Evolutionary conservation across 1,140 invertebrate genomes (phyloP), one percentile per base, ranked within the genome.

Genomic region (Leptinotarsa lineolata): DNA sequence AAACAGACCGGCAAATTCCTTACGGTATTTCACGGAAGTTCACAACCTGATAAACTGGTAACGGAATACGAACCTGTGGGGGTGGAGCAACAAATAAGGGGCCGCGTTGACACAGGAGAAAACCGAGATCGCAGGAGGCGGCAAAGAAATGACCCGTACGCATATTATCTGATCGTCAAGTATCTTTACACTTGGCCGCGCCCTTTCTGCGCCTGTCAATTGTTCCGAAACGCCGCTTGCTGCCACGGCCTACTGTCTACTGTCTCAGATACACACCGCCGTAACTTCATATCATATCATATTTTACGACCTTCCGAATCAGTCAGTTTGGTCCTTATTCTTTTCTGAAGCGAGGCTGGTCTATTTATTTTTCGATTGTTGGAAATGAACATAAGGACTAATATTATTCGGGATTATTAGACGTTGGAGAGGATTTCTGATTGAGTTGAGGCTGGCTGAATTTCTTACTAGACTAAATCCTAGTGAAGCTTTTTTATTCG

Each of bases 141-240:
- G 73, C 74, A 78, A 81, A 80, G 78, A 80, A 81, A 79, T 78
- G 76, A 77, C 77, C 78, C 79, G 80, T 74, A 79, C 77, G 72
- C 73, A 66, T 75, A 81, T 81, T 82, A 82, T 82, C 81, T 78
- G 81, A 82, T 82, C 77, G 80, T 80, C 76, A 79, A 81, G 79
- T 82, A 82, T 82, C 80, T 81, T 82, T 75, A 80, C 81, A 77
- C 73, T 78, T 76, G 77, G 79, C 69, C 77, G 80, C 73, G 44
- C 75, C 81, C 75, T 78, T 82, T 82, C 78, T 81, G 75, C 77
- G 78, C 74, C 76, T 79, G 80, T 79, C 80, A 77, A 80, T 80
- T 79, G 78, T 78, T 77, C 71, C 69, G 68, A 72, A 68, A 72
- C 66, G 72, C 63, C 70, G 66, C 58, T 69, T 72, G 48, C 60